Percentiles rank a stretch among this genome's conserved stretches.
Evolutionary conservation across 2,113 vertebrate species (phyloP).

Genomic region (Etia nguti): DNA sequence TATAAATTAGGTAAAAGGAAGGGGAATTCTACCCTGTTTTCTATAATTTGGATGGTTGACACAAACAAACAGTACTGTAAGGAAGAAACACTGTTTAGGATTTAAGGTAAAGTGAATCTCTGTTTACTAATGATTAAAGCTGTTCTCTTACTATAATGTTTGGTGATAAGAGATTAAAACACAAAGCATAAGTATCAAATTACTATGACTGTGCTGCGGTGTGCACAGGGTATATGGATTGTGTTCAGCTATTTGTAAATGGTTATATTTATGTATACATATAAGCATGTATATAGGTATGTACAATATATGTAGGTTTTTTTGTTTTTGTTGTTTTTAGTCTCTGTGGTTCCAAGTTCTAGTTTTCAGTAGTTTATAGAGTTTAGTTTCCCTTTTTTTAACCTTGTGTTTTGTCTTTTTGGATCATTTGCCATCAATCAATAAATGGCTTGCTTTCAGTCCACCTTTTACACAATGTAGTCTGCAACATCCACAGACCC

Average conservation of each 20-base stretch:
- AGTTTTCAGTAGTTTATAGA: not conserved
- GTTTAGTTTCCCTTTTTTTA: not conserved
- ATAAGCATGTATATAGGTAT: not conserved
- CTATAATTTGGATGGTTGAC: fast-evolving
- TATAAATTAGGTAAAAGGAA: not conserved
- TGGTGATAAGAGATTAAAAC: not conserved
- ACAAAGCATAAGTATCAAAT: not conserved
- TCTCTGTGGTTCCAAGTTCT: not conserved
- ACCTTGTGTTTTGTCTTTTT: not conserved
- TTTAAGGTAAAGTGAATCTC: fast-evolving
- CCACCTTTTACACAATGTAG: not conserved
- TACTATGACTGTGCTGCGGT: not conserved
- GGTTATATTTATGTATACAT: not conserved
- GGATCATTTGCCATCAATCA: not conserved
- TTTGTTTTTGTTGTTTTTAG: not conserved
- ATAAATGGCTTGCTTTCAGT: not conserved
- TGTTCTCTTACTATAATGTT: not conserved
- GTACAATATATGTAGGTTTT: not conserved
- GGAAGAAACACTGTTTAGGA: not conserved
- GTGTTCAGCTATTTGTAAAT: not conserved
- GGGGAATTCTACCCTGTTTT: not conserved
- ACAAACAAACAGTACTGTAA: not conserved
- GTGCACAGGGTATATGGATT: not conserved
- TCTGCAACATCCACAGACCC: not conserved
- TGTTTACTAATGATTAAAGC: not conserved